Evolutionary conservation across 2,888 invertebrate genomes (phyloP).

Genomic region (Elysia crispata): DNA sequence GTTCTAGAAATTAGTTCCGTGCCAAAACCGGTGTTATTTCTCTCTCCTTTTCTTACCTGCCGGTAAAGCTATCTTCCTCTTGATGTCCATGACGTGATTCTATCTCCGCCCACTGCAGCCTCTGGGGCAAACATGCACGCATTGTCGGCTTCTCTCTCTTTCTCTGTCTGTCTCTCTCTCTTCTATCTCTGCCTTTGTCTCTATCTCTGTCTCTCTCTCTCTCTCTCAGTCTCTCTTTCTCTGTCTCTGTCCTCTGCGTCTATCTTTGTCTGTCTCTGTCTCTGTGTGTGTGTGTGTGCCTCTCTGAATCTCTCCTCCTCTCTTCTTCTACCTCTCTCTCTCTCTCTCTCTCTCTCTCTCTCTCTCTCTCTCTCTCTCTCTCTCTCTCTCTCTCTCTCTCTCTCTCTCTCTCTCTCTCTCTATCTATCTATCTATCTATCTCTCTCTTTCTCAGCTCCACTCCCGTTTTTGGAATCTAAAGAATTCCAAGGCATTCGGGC

Average conservation of each 20-base stretch:
- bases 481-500: too few relatives aligned
- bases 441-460: too few relatives aligned
- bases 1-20: too few relatives aligned
- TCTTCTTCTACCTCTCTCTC: background rate
- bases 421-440: too few relatives aligned
- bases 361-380: background rate
- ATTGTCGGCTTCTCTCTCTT: background rate
- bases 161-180: background rate
- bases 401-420: background rate
- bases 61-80: too few relatives aligned
- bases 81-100: too few relatives aligned
- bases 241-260: background rate
- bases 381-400: slow-evolving; percentile 2
- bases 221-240: background rate
- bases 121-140: too few relatives aligned
- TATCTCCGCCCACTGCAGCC: too few relatives aligned
- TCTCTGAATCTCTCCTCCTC: background rate
- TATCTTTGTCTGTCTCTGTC: background rate
- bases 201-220: background rate
- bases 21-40: too few relatives aligned
- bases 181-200: background rate
- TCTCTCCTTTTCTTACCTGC: too few relatives aligned
- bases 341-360: slow-evolving; percentile 11
- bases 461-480: too few relatives aligned
- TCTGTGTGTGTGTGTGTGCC: background rate